phyloP scores from a whole-genome alignment of 2,888 invertebrate genomes.

The Margaritifera margaritifera region DNA sequence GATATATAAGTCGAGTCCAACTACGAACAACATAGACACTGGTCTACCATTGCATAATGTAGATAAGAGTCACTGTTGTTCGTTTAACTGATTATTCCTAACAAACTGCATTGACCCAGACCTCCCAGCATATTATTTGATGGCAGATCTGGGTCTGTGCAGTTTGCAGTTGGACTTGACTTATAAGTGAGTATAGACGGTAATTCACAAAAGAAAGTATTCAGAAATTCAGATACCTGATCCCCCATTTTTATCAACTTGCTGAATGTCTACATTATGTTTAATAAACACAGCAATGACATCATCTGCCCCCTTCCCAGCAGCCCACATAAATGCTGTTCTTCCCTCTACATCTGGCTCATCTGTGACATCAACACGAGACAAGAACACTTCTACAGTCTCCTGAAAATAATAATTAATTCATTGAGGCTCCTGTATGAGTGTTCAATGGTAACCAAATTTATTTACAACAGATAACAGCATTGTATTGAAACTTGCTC shows the following conservation, averaged over 20 bases:
- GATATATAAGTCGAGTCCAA: no score
- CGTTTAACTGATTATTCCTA: no score
- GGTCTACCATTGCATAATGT: no score
- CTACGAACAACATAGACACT: no score
- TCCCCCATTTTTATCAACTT: conserved; percentile 71
- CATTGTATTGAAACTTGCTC: no score
- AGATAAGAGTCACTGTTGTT: no score
- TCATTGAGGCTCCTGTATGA: not conserved
- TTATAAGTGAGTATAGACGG: not conserved
- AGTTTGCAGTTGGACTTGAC: no score
- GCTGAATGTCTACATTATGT: conserved; percentile 66
- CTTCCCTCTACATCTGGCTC: conserved; percentile 71
- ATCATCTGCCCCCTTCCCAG: conserved; percentile 71
- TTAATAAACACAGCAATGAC: conserved; percentile 66
- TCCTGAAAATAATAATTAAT: conserved; percentile 54
- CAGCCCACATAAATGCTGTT: conserved; percentile 73
- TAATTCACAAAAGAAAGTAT: not conserved
- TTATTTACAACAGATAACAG: not conserved
- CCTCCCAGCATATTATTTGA: no score
- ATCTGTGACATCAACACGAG: conserved; percentile 61
- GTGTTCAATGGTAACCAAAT: not conserved
- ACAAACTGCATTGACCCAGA: no score
- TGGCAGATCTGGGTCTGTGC: no score
- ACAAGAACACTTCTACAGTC: conserved; percentile 70
- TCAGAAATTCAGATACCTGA: conserved; percentile 58